A percentile compares a stretch with the other conserved stretches of the same genome.
phyloP scores from a whole-genome alignment of 2,888 invertebrate species.

The Lydus trimaculatus region DNA sequence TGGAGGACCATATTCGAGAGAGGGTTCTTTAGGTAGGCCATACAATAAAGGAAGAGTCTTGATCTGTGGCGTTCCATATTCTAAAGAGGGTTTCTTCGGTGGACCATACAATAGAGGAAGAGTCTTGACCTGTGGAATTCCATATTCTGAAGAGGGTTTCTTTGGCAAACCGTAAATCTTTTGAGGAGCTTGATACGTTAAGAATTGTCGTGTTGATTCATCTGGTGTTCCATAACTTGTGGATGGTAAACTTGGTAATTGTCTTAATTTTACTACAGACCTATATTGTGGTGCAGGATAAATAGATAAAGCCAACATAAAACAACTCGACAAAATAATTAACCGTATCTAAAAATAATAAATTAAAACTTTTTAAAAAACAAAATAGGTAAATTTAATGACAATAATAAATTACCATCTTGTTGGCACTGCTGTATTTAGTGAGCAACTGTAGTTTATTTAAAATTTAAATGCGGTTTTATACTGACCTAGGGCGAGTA shows the following conservation, averaged over 20 bases:
- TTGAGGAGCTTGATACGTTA: background rate
- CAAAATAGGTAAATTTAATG: background rate
- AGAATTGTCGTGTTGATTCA: background rate
- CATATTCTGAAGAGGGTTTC: background rate
- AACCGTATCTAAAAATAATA: background rate
- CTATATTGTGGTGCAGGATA: background rate
- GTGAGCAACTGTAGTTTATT: slow-evolving; percentile 1
- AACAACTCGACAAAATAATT: background rate
- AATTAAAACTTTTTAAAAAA: background rate
- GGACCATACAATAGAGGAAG: background rate
- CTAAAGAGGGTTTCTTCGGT: background rate
- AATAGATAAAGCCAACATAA: background rate
- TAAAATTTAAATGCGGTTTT: slow-evolving; percentile 1
- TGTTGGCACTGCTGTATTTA: slow-evolving; percentile 4
- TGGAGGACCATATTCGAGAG: background rate
- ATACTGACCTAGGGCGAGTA: slow-evolving; percentile 6
- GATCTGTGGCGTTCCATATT: background rate
- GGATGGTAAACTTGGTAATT: background rate
- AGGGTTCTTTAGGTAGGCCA: background rate
- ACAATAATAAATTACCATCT: background rate
- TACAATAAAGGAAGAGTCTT: background rate
- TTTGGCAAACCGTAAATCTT: background rate
- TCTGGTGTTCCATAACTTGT: background rate
- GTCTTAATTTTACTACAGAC: background rate
- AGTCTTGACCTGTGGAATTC: background rate